Evolutionary conservation across 1,140 invertebrate species (phyloP).

Genomic region (Berghia stephanieae): DNA sequence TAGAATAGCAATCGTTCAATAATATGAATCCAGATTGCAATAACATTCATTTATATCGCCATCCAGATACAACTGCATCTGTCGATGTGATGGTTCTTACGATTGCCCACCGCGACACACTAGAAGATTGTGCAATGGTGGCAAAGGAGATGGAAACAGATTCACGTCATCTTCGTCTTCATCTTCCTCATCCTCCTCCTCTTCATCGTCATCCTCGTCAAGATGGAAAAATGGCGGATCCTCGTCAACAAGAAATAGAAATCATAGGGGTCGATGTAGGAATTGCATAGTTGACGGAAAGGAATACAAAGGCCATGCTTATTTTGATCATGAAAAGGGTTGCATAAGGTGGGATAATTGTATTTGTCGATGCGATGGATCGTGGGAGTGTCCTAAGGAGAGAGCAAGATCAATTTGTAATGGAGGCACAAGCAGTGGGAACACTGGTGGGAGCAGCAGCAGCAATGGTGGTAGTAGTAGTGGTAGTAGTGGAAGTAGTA

Average conservation of each 20-base stretch:
- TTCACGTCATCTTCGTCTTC: background rate
- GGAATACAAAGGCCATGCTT: slow-evolving; percentile 42
- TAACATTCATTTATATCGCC: too few relatives aligned
- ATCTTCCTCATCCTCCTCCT: too few relatives aligned
- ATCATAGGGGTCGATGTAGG: too few relatives aligned
- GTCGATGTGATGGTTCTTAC: too few relatives aligned
- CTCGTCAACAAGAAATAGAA: too few relatives aligned
- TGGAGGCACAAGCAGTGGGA: too few relatives aligned
- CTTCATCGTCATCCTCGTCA: background rate
- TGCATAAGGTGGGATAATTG: slow-evolving; percentile 38
- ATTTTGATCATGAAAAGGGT: slow-evolving; percentile 40
- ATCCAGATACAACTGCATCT: too few relatives aligned
- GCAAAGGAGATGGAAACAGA: background rate
- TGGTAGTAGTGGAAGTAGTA: too few relatives aligned
- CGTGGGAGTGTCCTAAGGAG: slow-evolving; percentile 39
- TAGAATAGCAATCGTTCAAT: too few relatives aligned
- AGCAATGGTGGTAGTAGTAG: background rate
- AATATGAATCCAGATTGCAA: too few relatives aligned
- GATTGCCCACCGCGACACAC: slow-evolving; percentile 32
- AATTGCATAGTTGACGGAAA: slow-evolving; percentile 38
- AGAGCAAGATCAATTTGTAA: slow-evolving; percentile 39
- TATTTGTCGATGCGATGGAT: slow-evolving; percentile 45
- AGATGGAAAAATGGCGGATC: background rate
- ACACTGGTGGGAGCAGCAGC: background rate
- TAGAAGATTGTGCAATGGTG: slow-evolving; percentile 32